phyloP scores from a whole-genome alignment of 2,113 vertebrate genomes.

The Triplophysa siluroides region DNA sequence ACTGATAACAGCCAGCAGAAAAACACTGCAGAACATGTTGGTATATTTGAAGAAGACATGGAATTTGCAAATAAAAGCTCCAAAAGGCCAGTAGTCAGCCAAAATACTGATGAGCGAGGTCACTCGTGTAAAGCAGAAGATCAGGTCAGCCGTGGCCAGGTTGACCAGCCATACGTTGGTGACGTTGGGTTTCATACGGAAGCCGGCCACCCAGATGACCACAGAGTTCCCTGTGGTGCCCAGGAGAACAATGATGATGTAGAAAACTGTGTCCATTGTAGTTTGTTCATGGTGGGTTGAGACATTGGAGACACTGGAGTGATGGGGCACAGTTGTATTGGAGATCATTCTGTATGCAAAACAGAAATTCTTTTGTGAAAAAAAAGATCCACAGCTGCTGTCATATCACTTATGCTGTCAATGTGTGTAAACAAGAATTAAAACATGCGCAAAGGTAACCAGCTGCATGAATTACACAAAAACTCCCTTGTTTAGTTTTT shows the following conservation, averaged over 20 bases:
- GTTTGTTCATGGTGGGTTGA: neutral
- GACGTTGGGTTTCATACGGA: slow-evolving; percentile 60
- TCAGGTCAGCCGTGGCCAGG: slow-evolving; percentile 72
- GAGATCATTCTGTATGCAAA: slow-evolving; percentile 52
- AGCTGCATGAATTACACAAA: no score
- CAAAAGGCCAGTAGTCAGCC: slow-evolving; percentile 72
- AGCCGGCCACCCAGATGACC: slow-evolving; percentile 75
- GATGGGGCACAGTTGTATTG: neutral
- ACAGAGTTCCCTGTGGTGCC: slow-evolving; percentile 69
- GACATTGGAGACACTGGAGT: slow-evolving; percentile 14
- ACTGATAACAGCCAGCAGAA: slow-evolving; percentile 76
- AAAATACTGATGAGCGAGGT: slow-evolving; percentile 69
- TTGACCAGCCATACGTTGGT: slow-evolving; percentile 77
- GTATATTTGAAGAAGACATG: slow-evolving; percentile 74
- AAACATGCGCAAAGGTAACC: no score
- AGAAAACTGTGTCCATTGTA: slow-evolving; percentile 63
- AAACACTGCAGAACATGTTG: slow-evolving; percentile 79
- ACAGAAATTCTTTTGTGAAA: no score
- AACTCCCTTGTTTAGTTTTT: no score
- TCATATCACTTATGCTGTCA: no score
- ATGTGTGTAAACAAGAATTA: no score
- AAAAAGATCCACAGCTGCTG: no score
- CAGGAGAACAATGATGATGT: slow-evolving; percentile 68
- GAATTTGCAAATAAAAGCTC: slow-evolving; percentile 74
- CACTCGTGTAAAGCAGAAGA: slow-evolving; percentile 69